Evolutionary conservation across 1,140 invertebrate genomes (phyloP), one percentile per base, ranked within the genome.

Genomic region (Adoxophyes honmai): DNA sequence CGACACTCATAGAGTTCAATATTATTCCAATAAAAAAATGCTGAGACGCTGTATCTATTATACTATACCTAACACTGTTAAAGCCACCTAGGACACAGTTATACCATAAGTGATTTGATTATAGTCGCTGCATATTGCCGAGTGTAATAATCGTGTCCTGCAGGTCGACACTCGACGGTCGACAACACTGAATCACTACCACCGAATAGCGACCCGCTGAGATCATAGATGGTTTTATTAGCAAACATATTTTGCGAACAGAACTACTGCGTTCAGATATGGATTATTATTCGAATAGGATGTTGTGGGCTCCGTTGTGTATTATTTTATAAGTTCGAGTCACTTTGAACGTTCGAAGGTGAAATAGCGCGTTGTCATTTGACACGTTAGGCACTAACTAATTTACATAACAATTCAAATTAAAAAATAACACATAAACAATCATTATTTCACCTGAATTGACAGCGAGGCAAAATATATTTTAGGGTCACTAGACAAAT

Each of bases 131-230:
- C 60, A 60, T 52, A 18, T 28, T 21, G 18, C n/a, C 18, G 18
- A 10, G 11, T 33, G n/a, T 9, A 11, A 21, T 48, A 48, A 11
- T 48, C 16, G 42, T 48, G 18, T 48, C 42, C 18, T 48, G 42
- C 11, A 11, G 42, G 42, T 48, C 42, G 42, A 28, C 6, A 28
- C 21, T 28, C 21, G 21, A 28, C 6, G 6, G 2, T 28, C 21
- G 21, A 48, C 36, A 60, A 64, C 66, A 62, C 56, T 69, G 70
- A 69, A 55, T 68, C 66, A 64, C 66, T 56, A 57, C 65, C 63
- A 68, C 59, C 64, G 64, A 79, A 81, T 79, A 75, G 69, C 73
- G 57, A 76, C 67, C 65, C 67, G 74, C 78, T 85, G 79, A 85
- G 78, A 75, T 82, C 79, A 81, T 79, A 75, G 66, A 69, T 67